These are phyloP conservation scores for Salticus scenicus DNA, from an alignment of 2,888 invertebrate genomes.

Conservation along the genomic window DNA sequence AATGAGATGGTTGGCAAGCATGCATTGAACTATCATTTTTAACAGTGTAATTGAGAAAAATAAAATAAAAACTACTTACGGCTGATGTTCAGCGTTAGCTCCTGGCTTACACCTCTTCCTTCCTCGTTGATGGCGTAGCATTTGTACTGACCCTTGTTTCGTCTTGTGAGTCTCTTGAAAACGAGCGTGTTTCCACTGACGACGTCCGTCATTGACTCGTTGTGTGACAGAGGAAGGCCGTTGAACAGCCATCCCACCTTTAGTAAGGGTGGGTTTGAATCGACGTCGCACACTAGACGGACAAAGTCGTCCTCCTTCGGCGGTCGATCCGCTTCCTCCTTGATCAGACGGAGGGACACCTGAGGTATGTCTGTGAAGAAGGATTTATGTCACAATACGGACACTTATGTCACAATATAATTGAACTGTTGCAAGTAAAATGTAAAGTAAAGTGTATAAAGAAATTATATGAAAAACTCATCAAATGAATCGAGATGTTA, in stretches of 20 bases:
- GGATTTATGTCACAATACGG: no score
- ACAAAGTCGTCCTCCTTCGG: constrained; percentile 61
- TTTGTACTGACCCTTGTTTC: constrained; percentile 52
- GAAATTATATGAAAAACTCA: no score
- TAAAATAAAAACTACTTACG: constrained; percentile 47
- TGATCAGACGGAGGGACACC: constrained; percentile 47
- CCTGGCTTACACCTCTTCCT: constrained; percentile 58
- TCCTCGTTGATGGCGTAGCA: constrained; percentile 66
- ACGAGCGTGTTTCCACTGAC: constrained; percentile 50
- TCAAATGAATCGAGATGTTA: no score
- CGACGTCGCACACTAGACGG: constrained; percentile 48
- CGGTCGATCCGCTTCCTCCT: constrained; percentile 43
- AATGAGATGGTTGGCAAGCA: no score
- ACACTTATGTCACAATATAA: no score
- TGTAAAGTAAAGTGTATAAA: no score
- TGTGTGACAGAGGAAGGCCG: constrained; percentile 49
- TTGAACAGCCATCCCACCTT: constrained; percentile 63
- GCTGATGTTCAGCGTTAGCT: constrained; percentile 51
- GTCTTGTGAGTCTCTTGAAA: constrained; percentile 50
- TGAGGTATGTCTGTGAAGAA: constrained; percentile 51
- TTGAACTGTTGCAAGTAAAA: no score
- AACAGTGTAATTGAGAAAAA: no score
- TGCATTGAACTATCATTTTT: no score
- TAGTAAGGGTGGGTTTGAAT: constrained; percentile 44
- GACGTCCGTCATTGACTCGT: constrained; percentile 47